Percentiles rank a stretch among this genome's conserved stretches.
Conservation (phyloP, 2,113 vertebrate species). For the Hyperopisus bebe region DNA sequence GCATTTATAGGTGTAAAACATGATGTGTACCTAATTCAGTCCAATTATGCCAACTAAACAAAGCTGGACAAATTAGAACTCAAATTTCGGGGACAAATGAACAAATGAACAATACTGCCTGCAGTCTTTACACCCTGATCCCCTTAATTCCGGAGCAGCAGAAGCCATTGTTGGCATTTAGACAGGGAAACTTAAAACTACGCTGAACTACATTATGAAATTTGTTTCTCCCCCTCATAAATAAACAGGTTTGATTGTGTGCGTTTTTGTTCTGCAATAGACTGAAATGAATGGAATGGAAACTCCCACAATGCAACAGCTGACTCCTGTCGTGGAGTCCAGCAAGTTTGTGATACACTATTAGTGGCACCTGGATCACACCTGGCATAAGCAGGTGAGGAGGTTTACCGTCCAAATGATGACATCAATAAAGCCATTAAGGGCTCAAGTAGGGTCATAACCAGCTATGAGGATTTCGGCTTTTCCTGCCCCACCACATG, state of each 20-base stretch:
- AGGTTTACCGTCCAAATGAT: not conserved
- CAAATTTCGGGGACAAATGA: too few species aligned
- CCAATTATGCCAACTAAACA: not conserved
- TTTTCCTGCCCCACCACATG: not conserved
- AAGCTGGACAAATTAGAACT: not conserved
- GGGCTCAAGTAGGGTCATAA: not conserved
- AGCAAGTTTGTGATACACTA: not conserved
- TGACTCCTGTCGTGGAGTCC: not conserved
- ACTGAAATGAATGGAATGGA: not conserved
- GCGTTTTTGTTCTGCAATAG: not conserved
- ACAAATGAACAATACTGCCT: not conserved
- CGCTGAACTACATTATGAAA: not conserved
- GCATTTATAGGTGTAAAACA: not conserved
- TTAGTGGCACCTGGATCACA: not conserved
- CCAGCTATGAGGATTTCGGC: not conserved
- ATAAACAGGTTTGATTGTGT: not conserved
- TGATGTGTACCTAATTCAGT: not conserved
- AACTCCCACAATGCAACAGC: not conserved
- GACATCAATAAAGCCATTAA: not conserved
- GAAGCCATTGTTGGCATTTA: not conserved
- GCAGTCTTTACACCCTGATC: not conserved
- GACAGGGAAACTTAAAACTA: not conserved
- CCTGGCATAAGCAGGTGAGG: not conserved
- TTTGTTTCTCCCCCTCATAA: not conserved
- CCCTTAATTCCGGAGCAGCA: not conserved